Evolutionary conservation across 2,888 invertebrate species (phyloP), one percentile per base, ranked within the genome.

Genomic region (Exocentrus adspersus): DNA sequence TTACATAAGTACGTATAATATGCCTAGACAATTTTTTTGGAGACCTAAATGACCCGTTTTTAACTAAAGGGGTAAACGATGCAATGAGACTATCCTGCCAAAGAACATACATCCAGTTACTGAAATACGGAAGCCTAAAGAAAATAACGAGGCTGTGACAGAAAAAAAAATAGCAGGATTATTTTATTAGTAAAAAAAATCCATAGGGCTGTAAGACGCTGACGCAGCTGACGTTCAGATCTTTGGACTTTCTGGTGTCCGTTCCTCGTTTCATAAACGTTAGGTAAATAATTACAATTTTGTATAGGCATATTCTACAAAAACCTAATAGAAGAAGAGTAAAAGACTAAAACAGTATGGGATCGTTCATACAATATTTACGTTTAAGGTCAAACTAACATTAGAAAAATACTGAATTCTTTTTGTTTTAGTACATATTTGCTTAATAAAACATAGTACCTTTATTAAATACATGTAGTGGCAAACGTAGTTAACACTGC

Each of bases 261-360:
- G 9, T 9, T 12, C 37, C 12, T 37, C 12, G 6, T 12, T 37
- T 3, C 5, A n/a, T 37, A 37, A 37, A 37, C 12, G 5, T n/a
- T 37, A 37, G n/a, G 1, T 6, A 2, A n/a, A n/a, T n/a, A n/a
- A n/a, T n/a, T n/a, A 30, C 2, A 46, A 6, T 16, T 50, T 51
- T 51, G 51, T 51, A 16, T 51, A 51, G 20, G 51, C 51, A 51
- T 51, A 51, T 17, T 51, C 32, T 51, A 51, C 37, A n/a, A 12
- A 30, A 17, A 51, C 37, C 51, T 51, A 51, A 51, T 19, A 51
- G 50, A 30, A 50, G 19, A 32, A 32, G 6, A 2, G 28, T 28
- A 5, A 10, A 10, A 32, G 6, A 32, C 32, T 32, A 32, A n/a
- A 37, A 37, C n/a, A n/a, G n/a, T 50, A 28, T 50, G 10, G 12